Percentiles rank a stretch among this genome's conserved stretches.
These are phyloP conservation scores for Salmo trutta DNA, from an alignment of 2,797 vertebrate genomes.

Conservation along the genomic window DNA sequence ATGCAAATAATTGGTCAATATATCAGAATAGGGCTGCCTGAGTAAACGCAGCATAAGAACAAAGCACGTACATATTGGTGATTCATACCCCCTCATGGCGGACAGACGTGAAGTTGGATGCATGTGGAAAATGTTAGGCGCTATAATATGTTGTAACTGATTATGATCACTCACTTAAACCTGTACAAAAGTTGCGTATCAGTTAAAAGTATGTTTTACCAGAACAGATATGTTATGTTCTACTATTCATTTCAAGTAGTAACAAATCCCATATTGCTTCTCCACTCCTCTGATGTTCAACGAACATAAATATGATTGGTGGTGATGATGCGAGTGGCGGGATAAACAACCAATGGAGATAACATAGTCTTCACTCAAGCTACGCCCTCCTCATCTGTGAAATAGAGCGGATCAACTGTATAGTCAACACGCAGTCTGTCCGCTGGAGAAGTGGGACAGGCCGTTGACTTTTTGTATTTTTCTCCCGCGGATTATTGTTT, in stretches of 20 bases:
- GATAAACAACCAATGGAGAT: conserved; percentile 21
- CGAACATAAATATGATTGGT: conserved; percentile 24
- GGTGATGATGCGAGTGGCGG: conserved; percentile 35
- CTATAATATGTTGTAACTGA: no score
- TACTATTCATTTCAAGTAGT: not conserved
- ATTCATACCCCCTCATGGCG: no score
- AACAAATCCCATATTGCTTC: not conserved
- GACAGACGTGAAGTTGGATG: no score
- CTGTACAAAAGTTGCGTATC: no score
- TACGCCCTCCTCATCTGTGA: conserved; percentile 50
- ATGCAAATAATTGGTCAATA: no score
- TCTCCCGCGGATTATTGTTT: conserved; percentile 39
- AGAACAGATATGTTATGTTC: no score
- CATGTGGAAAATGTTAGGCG: no score
- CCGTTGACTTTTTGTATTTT: conserved; percentile 31
- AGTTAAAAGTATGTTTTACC: no score
- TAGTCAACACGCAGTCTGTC: conserved; percentile 46
- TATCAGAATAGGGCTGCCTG: no score
- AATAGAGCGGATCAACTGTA: conserved; percentile 66
- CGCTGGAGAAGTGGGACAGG: conserved; percentile 44
- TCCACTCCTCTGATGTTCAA: not conserved
- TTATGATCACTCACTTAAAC: no score
- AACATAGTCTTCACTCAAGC: not conserved
- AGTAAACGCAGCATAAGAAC: no score
- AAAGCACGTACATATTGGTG: no score